These are phyloP conservation scores for Scolopax bukidnonensis DNA, from an alignment of 2,797 vertebrate genomes.

Conservation along the genomic window DNA sequence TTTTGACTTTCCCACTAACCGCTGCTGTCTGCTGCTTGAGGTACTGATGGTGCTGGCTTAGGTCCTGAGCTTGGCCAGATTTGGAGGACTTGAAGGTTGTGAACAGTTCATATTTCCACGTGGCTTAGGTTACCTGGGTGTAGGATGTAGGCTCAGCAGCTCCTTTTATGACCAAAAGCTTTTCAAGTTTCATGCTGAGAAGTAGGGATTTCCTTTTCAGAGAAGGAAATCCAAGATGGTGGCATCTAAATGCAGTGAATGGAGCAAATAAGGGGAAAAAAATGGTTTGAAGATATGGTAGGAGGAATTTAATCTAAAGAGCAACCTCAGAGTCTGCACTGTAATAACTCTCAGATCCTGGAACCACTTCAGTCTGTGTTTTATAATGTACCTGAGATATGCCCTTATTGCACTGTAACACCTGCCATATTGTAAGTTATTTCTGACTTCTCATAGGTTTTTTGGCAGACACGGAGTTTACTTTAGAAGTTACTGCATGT, in stretches of 20 bases:
- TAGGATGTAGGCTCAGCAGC: background rate
- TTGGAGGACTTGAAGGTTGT: background rate
- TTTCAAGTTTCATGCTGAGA: conserved; percentile 8
- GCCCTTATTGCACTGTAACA: conserved; percentile 59
- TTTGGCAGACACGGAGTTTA: conserved; percentile 68
- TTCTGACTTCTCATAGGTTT: conserved; percentile 51
- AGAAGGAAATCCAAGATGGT: conserved; percentile 19
- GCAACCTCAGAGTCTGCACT: background rate
- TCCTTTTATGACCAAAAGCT: conserved; percentile 8
- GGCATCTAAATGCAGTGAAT: conserved; percentile 3
- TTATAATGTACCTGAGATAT: conserved; percentile 46
- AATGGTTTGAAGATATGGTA: background rate
- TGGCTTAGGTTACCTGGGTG: background rate
- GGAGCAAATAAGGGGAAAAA: background rate
- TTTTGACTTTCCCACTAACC: background rate
- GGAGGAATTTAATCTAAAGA: conserved; percentile 27
- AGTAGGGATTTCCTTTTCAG: conserved; percentile 3
- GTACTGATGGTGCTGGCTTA: conserved; percentile 11
- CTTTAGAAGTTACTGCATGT: conserved; percentile 69
- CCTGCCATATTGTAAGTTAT: conserved; percentile 65
- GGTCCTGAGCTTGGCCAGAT: background rate
- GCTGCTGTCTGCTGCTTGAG: background rate
- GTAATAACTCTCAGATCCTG: conserved; percentile 15
- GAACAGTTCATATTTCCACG: background rate
- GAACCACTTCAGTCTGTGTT: conserved; percentile 46